Base-by-base conservation (phyloP, 2,797 vertebrate genomes). In the Chaetophractus vellerosus region DNA sequence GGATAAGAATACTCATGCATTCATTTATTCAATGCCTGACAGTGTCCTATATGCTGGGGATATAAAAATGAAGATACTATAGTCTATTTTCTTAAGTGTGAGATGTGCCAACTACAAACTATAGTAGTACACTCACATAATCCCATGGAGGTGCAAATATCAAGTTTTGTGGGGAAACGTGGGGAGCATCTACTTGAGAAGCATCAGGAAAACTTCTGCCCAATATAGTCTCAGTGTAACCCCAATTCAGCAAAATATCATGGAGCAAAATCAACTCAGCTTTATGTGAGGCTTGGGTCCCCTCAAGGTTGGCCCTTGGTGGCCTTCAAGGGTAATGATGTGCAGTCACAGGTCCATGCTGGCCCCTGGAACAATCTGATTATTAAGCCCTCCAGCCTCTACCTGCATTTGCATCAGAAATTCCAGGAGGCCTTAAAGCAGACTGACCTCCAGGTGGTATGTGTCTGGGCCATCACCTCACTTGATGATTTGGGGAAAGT, bases 371-470 rank as follows among this genome's bases (percentile, higher is more conserved):
- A 68, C 82, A 86, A 41, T 59, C 24, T 72, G 19, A 11, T 71
- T 57, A 45, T 64, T 28, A 61, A 61, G 68, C 14, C 41, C 38
- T 41, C 45, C 82, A 41, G 45, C 12, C 9, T 87, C 38, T 91
- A 33, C 36, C 57, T 21, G 33, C 8, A 33, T 85, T n/a, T 78
- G n/a, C 80, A 83, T n/a, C 38, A 80, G 79, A 75, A 72, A 87
- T 83, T 93, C 26, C 18, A 48, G 11, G 33, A 84, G 45, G 5
- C 16, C 55, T 72, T 52, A 48, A 48, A 71, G 52, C 45, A 66
- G 63, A 79, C 41, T 82, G 33, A 90, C 24, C 78, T 63, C 69
- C 72, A 93, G 66, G 21, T 81, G 89, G 59, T 88, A 74, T n/a
- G n/a, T 41, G 26, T 33, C 26, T 86, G 41, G 68, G 55, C 68